Conservation (phyloP, 2,888 invertebrate genomes). For the Siphlonurus alternatus region DNA sequence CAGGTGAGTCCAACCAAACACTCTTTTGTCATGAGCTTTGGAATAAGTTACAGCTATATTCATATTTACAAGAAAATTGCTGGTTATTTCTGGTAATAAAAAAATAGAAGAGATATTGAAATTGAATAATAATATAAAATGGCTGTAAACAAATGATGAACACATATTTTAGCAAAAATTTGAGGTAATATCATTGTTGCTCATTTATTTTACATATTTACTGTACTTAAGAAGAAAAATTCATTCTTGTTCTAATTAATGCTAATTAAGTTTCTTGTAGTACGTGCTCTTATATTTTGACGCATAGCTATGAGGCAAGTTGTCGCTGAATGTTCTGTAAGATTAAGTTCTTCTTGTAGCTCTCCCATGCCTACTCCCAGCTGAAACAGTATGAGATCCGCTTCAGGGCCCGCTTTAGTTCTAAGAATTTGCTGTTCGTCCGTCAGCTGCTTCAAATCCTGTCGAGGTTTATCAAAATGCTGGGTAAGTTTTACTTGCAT, state of each 20-base stretch:
- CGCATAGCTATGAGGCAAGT: no score
- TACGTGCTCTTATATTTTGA: no score
- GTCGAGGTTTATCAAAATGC: constrained; percentile 39
- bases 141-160: no score
- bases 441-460: constrained; percentile 69
- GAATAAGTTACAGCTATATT: not conserved
- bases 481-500: constrained; percentile 31
- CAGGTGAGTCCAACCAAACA: constrained; percentile 38
- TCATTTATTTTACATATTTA: no score
- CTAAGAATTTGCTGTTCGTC: constrained; percentile 60
- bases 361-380: constrained; percentile 44
- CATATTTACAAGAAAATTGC: not conserved
- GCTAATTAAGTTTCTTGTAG: no score
- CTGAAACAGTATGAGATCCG: constrained; percentile 48
- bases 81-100: not conserved
- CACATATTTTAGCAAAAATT: no score
- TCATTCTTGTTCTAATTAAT: no score
- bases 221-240: no score
- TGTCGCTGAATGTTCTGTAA: no score
- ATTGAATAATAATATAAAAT: no score
- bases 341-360: constrained; percentile 15
- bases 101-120: no score
- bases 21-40: not conserved
- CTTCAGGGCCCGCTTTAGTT: constrained; percentile 55
- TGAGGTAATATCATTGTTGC: no score